phyloP scores from a whole-genome alignment of 30 jellyfish, hydroid and myxozoan genomes.

The Nemopilema nomurai region DNA sequence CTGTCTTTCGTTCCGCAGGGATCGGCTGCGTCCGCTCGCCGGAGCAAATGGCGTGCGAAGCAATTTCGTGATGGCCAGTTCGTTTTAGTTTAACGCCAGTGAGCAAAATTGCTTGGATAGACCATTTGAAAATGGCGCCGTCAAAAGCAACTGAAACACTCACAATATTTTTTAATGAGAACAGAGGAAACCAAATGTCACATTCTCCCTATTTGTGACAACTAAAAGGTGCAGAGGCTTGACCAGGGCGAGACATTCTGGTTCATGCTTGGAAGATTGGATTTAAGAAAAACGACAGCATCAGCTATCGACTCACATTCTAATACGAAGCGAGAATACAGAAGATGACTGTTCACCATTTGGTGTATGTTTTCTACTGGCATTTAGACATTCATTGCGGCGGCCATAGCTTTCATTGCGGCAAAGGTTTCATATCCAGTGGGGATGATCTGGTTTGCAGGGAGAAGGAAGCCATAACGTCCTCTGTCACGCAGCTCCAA shows the following conservation, averaged over 20 bases:
- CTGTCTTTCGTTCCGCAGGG: neutral
- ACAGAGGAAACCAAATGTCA: no score
- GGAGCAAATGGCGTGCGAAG: conserved; percentile 1
- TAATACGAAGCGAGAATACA: neutral
- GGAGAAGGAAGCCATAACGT: conserved; percentile 88
- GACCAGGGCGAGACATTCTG: no score
- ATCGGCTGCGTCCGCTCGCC: neutral
- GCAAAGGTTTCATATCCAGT: conserved; percentile 80
- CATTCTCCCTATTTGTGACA: no score
- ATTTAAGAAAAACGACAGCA: no score
- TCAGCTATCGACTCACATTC: neutral
- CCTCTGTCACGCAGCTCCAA: conserved; percentile 89
- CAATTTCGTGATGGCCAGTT: neutral
- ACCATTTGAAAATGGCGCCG: no score
- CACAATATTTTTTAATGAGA: no score
- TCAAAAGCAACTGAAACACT: no score
- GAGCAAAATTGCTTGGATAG: no score
- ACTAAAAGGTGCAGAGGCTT: no score
- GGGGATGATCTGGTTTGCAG: conserved; percentile 88
- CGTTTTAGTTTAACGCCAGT: neutral
- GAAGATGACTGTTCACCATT: neutral
- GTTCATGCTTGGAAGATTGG: no score
- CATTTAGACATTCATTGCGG: conserved; percentile 68
- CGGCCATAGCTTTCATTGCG: conserved; percentile 78
- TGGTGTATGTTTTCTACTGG: neutral